Evolutionary conservation across 2,797 vertebrate species (phyloP).

Genomic region (Echiichthys vipera): DNA sequence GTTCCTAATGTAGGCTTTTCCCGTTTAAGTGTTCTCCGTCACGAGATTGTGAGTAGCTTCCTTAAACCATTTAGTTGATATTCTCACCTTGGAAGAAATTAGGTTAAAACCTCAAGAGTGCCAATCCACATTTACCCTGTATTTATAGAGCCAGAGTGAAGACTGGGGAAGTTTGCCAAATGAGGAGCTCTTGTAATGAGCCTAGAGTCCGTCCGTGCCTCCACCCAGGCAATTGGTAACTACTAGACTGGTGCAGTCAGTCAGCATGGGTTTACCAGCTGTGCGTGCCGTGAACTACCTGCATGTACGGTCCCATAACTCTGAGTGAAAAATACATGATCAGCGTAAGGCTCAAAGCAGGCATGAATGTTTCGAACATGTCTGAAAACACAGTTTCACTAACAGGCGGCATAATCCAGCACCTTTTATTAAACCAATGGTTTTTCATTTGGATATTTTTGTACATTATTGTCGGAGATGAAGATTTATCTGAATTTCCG

Average conservation of each 20-base stretch:
- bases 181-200: constrained; percentile 95
- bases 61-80: constrained; percentile 10
- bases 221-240: constrained; percentile 90
- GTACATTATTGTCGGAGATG: neutral
- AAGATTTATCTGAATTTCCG: neutral
- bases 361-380: constrained; percentile 43
- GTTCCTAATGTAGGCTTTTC: constrained; percentile 7
- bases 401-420: constrained; percentile 39
- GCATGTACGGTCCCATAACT: constrained; percentile 62
- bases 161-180: constrained; percentile 96
- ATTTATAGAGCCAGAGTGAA: constrained; percentile 95
- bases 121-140: constrained; percentile 65
- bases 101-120: constrained; percentile 7
- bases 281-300: constrained; percentile 77
- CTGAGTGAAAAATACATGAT: constrained; percentile 55
- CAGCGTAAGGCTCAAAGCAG: neutral
- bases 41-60: neutral
- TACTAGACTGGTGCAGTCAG: constrained; percentile 85
- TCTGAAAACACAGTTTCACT: constrained; percentile 38
- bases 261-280: constrained; percentile 89
- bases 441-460: too few relatives aligned
- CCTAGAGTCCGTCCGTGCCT: constrained; percentile 80
- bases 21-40: neutral
- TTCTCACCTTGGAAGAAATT: constrained; percentile 5
- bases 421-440: too few relatives aligned